A percentile compares a stretch with the other conserved stretches of the same genome.
phyloP scores from a whole-genome alignment of 2,888 invertebrate species.

The Noctua pronuba region DNA sequence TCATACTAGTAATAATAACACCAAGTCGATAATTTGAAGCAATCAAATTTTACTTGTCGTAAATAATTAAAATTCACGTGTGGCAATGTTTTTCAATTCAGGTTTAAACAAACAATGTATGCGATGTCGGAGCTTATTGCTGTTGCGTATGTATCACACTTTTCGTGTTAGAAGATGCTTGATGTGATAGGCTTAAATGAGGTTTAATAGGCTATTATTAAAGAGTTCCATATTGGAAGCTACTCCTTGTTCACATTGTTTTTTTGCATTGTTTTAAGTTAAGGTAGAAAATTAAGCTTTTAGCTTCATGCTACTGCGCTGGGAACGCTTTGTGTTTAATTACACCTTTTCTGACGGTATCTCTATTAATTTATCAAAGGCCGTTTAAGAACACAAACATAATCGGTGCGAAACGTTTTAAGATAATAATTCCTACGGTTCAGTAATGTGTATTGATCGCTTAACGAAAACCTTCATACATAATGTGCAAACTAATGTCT shows the following conservation, averaged over 20 bases:
- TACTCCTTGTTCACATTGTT: not conserved
- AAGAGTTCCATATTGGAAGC: not conserved
- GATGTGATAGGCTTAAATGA: constrained; percentile 15
- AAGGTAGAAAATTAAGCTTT: not conserved
- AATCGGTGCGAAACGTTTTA: constrained; percentile 10
- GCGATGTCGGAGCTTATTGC: not conserved
- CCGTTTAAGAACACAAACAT: constrained; percentile 13
- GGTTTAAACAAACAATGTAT: constrained; percentile 8
- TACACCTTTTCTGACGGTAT: not conserved
- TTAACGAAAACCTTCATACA: constrained; percentile 49
- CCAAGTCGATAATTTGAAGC: constrained; percentile 69
- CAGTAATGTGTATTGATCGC: constrained; percentile 33
- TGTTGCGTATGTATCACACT: constrained; percentile 7
- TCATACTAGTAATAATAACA: constrained; percentile 70
- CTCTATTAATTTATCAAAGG: constrained; percentile 20
- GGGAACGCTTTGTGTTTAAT: constrained; percentile 13
- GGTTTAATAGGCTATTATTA: constrained; percentile 16
- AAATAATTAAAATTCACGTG: constrained; percentile 55
- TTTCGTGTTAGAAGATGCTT: constrained; percentile 26
- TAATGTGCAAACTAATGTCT: constrained; percentile 51
- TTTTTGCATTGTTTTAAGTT: not conserved
- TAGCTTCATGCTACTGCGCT: not conserved
- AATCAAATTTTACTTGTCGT: constrained; percentile 69
- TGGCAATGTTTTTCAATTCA: constrained; percentile 39
- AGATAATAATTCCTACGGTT: constrained; percentile 15